Conservation (phyloP, 2,797 vertebrate genomes). For the Hydrocynus forskahlii region DNA sequence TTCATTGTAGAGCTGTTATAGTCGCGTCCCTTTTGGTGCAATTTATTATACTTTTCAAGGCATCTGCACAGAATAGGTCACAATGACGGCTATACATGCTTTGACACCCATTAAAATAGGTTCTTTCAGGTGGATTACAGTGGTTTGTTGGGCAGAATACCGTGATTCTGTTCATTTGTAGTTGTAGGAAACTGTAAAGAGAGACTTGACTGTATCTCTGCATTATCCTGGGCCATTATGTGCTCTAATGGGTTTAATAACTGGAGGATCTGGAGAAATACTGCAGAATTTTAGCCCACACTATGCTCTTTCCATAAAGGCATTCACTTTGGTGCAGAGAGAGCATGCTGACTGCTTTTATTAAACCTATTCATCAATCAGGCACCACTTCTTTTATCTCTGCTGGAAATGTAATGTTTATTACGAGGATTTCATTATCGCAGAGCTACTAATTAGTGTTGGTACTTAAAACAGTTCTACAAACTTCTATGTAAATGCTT, state of each 20-base stretch:
- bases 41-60: not conserved
- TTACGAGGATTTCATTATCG: not conserved
- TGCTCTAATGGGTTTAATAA: slow-evolving; percentile 12
- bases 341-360: not conserved
- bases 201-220: not conserved
- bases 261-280: slow-evolving; percentile 1
- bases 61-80: not conserved
- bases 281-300: not conserved
- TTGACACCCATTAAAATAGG: not conserved
- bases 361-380: not conserved
- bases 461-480: no score
- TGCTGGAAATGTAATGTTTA: not conserved
- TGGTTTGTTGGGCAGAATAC: not conserved
- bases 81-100: not conserved
- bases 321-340: not conserved
- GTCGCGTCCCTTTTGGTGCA: not conserved
- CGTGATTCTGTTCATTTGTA: not conserved
- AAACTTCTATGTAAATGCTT: no score
- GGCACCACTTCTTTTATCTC: not conserved
- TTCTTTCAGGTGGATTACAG: not conserved
- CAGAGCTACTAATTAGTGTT: no score
- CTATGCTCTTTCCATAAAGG: not conserved
- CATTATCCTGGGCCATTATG: slow-evolving; percentile 7
- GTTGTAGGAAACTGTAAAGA: not conserved
- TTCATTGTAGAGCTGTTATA: not conserved